Evolutionary conservation across 1,140 invertebrate species (phyloP).

Genomic region (Apis florea): DNA sequence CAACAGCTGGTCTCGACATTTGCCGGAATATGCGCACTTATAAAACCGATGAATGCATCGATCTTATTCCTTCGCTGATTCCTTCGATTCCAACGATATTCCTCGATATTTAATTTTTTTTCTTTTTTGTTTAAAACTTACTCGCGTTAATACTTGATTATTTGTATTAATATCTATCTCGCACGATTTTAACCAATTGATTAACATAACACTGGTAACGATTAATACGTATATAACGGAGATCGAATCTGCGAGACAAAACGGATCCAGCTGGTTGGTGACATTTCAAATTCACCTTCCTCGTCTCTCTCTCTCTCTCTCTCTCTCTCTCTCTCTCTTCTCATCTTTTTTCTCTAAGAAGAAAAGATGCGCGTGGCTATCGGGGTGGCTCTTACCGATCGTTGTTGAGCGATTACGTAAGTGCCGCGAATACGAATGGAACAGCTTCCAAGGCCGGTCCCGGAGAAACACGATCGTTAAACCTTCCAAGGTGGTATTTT

Average conservation of each 20-base stretch:
- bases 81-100: not conserved
- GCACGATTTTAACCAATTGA: not conserved
- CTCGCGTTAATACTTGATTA: not conserved
- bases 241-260: not conserved
- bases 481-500: constrained; percentile 58
- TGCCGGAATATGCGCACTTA: constrained; percentile 62
- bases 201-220: no score
- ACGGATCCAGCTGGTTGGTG: not conserved
- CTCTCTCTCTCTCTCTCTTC: not conserved
- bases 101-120: constrained; percentile 4
- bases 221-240: not conserved
- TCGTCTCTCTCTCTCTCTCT: not conserved
- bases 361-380: constrained; percentile 3
- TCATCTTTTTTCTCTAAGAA: not conserved
- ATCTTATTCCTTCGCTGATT: not conserved
- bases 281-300: constrained; percentile 33
- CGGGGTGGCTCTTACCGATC: constrained; percentile 40
- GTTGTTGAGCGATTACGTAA: constrained; percentile 68
- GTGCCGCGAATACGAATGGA: constrained; percentile 54
- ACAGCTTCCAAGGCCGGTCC: constrained; percentile 68
- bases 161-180: no score
- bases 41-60: constrained; percentile 20
- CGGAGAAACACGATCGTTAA: constrained; percentile 67
- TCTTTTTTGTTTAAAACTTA: not conserved
- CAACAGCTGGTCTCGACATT: constrained; percentile 58